Conservation (phyloP, 2,113 vertebrate genomes). For the Daphoenositta chrysoptera region DNA sequence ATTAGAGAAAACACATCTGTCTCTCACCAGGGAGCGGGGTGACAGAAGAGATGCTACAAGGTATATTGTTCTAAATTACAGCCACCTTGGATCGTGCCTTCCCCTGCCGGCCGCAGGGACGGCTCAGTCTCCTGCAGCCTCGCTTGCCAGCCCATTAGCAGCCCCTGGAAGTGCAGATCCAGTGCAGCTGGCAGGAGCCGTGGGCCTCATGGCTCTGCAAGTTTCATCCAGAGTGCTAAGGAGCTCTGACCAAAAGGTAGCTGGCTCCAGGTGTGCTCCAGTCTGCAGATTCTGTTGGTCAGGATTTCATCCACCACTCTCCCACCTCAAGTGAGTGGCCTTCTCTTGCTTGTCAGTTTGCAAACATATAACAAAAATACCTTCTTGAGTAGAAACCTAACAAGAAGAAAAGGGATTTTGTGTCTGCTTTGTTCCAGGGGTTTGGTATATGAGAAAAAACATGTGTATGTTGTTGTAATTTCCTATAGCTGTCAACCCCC, state of each 20-base stretch:
- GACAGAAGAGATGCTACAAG: slow-evolving; percentile 44
- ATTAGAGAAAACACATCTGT: slow-evolving; percentile 83
- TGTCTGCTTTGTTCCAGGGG: background rate
- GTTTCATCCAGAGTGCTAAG: background rate
- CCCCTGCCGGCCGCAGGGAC: background rate
- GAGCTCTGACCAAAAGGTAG: background rate
- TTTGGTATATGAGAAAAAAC: background rate
- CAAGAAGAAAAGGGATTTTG: background rate
- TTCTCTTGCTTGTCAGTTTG: background rate
- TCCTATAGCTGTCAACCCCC: background rate
- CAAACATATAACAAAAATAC: background rate
- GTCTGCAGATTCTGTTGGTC: background rate
- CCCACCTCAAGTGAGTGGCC: background rate
- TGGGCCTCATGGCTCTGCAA: background rate
- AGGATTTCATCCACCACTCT: background rate
- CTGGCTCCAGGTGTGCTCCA: background rate
- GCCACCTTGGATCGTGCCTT: background rate
- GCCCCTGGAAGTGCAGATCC: background rate
- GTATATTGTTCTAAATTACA: slow-evolving; percentile 42
- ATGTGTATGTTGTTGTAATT: background rate
- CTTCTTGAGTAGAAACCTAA: background rate
- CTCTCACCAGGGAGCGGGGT: slow-evolving; percentile 54
- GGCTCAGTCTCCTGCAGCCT: background rate
- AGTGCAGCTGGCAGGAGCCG: background rate
- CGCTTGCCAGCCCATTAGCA: background rate